Percentiles rank a stretch among this genome's conserved stretches.
Evolutionary conservation across 1,140 invertebrate genomes (phyloP).

Genomic region (Artemia franciscana): DNA sequence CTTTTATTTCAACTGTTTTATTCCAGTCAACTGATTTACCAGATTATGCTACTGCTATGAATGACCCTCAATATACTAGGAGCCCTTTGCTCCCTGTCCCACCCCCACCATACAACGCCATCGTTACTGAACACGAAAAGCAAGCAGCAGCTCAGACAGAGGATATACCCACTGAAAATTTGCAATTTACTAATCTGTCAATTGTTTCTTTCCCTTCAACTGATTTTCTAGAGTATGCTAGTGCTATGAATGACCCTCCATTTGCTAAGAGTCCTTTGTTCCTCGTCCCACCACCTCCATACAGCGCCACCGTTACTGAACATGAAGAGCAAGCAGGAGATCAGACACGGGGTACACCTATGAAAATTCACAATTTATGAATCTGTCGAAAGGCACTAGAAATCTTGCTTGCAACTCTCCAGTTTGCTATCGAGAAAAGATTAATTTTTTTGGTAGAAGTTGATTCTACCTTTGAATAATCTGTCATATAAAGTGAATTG

Average conservation of each 20-base stretch:
- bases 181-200: constrained; percentile 8
- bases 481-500: no score
- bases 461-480: no score
- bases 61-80: constrained; percentile 19
- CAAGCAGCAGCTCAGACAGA: neutral
- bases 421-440: no score
- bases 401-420: no score
- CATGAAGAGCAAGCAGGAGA: neutral
- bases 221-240: constrained; percentile 22
- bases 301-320: constrained; percentile 4
- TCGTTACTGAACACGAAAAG: constrained; percentile 1
- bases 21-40: constrained; percentile 15
- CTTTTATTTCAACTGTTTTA: constrained; percentile 5
- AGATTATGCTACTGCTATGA: constrained; percentile 22
- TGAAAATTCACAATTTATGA: no score
- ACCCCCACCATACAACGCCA: constrained; percentile 16
- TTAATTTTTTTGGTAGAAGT: no score
- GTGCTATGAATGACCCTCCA: constrained; percentile 19
- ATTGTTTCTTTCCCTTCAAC: constrained; percentile 2
- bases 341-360: no score
- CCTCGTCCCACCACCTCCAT: constrained; percentile 16
- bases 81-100: constrained; percentile 12
- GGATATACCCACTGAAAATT: no score
- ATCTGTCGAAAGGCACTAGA: no score
- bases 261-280: constrained; percentile 17